Base-by-base conservation (phyloP, 2,888 invertebrate species). In the Neuroscelio doddi region DNA sequence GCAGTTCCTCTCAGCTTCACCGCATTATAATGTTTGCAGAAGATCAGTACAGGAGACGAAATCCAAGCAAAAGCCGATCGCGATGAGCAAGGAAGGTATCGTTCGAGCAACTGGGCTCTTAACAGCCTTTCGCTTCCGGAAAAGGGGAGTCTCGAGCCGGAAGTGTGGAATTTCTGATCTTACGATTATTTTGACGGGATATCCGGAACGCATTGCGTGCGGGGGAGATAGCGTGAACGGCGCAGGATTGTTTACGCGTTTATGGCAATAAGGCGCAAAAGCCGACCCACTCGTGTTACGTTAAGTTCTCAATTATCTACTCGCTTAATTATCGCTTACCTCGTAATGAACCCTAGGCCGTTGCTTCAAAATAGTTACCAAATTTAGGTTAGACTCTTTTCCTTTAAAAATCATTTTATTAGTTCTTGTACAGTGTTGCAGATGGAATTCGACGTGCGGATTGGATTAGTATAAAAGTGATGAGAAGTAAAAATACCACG, bases 161-260 rank as follows among this genome's bases (percentile, higher is more conserved):
- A 47, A 42, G 56, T 30, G 65, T 69, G 75, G 63, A 59, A 69
- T 71, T 73, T 72, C 69, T 70, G 77, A 77, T 77, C 67, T 53
- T 67, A 44, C 76, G 78, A 78, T 78, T 78, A 77, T 74, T 78
- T 77, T 74, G 70, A 72, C 74, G 75, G 75, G 80, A 80, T 79
- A 76, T 79, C 79, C 79, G 79, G 74, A 75, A 76, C 65, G 74
- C 62, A 68, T 74, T 69, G 74, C 76, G 53, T 71, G 69, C 52
- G 52, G 46, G 53, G 62, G 46, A 71, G 70, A 73, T 69, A 72
- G 69, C 58, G 49, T 21, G 44, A 53, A 26, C 44, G 36, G 34
- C 21, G 14, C 17, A 12, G 32, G 24, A 51, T 41, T 52, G 46
- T 55, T 45, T 29, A 30, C 45, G 46, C 46, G 39, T 39, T 36